Conservation (phyloP, 2,797 vertebrate genomes). For the Yasuhikotakia modesta region DNA sequence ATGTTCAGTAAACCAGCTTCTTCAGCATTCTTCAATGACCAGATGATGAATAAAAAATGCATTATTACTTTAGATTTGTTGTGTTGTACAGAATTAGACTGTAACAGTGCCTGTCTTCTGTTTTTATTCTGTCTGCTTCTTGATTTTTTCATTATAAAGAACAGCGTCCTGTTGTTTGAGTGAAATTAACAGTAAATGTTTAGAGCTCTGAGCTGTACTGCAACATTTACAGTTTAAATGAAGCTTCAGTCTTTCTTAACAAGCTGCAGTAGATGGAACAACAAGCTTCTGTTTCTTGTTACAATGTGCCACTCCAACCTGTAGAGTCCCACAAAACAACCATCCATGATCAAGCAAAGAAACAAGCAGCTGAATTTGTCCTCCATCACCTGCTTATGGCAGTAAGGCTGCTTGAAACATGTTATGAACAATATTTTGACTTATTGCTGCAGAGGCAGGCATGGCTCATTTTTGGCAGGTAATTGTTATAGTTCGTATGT, state of each 20-base stretch:
- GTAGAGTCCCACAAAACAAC: constrained; percentile 62
- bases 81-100: not conserved
- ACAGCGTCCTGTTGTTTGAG: not conserved
- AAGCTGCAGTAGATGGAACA: not conserved
- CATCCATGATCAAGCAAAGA: constrained; percentile 42
- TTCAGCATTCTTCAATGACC: not conserved
- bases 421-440: not conserved
- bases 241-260: not conserved
- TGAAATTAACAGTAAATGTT: not conserved
- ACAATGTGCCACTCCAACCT: constrained; percentile 36
- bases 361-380: constrained; percentile 36
- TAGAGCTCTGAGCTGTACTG: not conserved
- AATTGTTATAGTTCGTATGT: constrained; percentile 57
- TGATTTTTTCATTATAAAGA: constrained; percentile 18
- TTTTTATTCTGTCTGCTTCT: not conserved
- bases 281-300: constrained; percentile 54
- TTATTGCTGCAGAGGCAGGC: not conserved
- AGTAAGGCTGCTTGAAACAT: too few relatives aligned
- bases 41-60: not conserved
- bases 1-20: constrained; percentile 9
- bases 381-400: too few relatives aligned
- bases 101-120: not conserved
- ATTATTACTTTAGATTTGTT: too few relatives aligned
- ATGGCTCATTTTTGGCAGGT: constrained; percentile 62
- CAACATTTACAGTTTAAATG: not conserved